Evolutionary conservation across 2,113 vertebrate species (phyloP).

Genomic region (Desmodus rotundus): DNA sequence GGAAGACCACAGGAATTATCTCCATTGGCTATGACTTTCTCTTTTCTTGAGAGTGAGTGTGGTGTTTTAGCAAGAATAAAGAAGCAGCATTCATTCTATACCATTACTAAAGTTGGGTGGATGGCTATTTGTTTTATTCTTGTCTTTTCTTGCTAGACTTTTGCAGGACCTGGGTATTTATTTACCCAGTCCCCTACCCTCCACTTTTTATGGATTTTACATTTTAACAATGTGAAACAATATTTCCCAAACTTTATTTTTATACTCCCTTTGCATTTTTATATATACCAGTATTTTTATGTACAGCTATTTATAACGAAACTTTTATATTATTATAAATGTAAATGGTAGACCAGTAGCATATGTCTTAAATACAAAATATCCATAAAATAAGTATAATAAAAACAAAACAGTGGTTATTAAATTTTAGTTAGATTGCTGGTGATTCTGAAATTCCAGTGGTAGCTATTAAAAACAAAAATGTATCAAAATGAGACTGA

Average conservation of each 20-base stretch:
- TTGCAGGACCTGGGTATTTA: neutral
- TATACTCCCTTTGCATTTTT: neutral
- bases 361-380: neutral
- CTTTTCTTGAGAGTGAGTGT: neutral
- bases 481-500: neutral
- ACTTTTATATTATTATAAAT: neutral
- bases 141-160: neutral
- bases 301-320: neutral
- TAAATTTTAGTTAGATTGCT: neutral
- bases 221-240: neutral
- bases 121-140: neutral
- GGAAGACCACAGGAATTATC: neutral
- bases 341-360: neutral
- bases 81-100: fast-evolving
- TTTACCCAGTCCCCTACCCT: neutral
- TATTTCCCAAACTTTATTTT: neutral
- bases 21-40: neutral
- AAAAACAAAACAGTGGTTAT: neutral
- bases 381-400: neutral
- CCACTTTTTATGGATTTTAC: neutral
- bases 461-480: neutral
- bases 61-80: neutral
- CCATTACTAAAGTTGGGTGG: fast-evolving
- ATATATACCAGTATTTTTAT: neutral
- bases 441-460: neutral